Evolutionary conservation across 2,113 vertebrate species (phyloP).

Genomic region (Pipra filicauda): DNA sequence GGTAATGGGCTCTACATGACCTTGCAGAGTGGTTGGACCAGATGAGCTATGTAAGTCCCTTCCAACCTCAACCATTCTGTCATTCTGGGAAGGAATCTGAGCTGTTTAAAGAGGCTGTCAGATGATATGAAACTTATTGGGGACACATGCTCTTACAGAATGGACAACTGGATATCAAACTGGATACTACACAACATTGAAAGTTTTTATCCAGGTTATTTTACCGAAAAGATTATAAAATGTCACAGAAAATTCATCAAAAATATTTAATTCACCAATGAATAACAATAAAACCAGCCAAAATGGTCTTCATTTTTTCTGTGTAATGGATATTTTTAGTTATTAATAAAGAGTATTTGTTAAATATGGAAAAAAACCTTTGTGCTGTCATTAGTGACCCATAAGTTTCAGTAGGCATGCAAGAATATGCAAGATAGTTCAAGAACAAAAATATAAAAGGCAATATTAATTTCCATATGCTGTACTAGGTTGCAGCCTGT

Average conservation of each 20-base stretch:
- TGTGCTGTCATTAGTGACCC: not conserved
- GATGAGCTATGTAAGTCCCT: not conserved
- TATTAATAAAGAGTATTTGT: not conserved
- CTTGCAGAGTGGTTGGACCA: not conserved
- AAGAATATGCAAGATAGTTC: not conserved
- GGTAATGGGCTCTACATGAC: not conserved
- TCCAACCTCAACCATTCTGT: not conserved
- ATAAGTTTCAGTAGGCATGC: not conserved
- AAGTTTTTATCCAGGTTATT: not conserved
- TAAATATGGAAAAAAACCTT: not conserved
- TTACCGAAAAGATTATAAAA: not conserved
- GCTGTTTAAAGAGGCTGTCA: not conserved
- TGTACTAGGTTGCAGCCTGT: not conserved
- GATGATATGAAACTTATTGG: not conserved
- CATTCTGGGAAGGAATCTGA: not conserved
- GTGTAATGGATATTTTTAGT: not conserved
- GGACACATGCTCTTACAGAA: not conserved
- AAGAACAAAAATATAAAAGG: not conserved
- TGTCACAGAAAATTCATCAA: not conserved
- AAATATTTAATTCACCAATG: not conserved
- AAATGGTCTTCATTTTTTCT: not conserved
- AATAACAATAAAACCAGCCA: not conserved
- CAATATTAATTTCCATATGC: not conserved
- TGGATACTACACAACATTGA: not conserved
- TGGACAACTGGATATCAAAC: not conserved